A percentile compares a stretch with the other conserved stretches of the same genome.
These are phyloP conservation scores for Leucopsar rothschildi DNA, from an alignment of 2,113 vertebrate species.

Conservation along the genomic window DNA sequence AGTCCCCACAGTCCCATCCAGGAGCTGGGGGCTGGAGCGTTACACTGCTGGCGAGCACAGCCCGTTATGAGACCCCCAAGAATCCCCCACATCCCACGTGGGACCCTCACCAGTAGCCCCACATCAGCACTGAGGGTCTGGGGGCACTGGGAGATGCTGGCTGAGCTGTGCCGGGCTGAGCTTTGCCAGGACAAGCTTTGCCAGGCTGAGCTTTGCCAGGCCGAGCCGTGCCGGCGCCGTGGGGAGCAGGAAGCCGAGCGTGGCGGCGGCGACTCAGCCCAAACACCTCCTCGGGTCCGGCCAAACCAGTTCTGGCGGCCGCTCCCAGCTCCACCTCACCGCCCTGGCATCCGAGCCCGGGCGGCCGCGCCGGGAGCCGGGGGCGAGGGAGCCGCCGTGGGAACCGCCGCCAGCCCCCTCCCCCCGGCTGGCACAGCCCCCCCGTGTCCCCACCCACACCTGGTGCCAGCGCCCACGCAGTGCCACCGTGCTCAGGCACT, in stretches of 20 bases:
- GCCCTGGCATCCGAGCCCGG: slow-evolving; percentile 23
- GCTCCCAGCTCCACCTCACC: slow-evolving; percentile 56
- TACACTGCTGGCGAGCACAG: neutral
- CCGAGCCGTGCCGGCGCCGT: neutral
- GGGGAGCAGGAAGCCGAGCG: neutral
- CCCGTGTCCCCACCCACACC: neutral
- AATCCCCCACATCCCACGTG: rapidly evolving
- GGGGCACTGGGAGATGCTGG: neutral
- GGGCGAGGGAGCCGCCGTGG: too few species aligned
- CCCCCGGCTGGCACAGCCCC: neutral
- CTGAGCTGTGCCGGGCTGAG: neutral
- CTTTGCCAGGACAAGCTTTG: rapidly evolving
- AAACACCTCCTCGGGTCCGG: slow-evolving; percentile 25
- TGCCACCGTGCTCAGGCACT: rapidly evolving
- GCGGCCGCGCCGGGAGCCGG: neutral
- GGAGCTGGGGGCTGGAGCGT: neutral
- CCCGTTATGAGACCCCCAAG: rapidly evolving
- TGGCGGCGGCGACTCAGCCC: neutral
- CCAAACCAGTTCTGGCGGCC: slow-evolving; percentile 53
- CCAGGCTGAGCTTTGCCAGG: neutral
- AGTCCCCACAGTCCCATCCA: neutral
- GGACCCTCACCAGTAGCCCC: neutral
- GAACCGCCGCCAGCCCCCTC: too few species aligned
- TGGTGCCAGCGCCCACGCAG: neutral
- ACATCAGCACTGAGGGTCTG: rapidly evolving